These are phyloP conservation scores for Pocillopora meandrina DNA, from an alignment of 92 coral and sea anemone species.

Conservation along the genomic window DNA sequence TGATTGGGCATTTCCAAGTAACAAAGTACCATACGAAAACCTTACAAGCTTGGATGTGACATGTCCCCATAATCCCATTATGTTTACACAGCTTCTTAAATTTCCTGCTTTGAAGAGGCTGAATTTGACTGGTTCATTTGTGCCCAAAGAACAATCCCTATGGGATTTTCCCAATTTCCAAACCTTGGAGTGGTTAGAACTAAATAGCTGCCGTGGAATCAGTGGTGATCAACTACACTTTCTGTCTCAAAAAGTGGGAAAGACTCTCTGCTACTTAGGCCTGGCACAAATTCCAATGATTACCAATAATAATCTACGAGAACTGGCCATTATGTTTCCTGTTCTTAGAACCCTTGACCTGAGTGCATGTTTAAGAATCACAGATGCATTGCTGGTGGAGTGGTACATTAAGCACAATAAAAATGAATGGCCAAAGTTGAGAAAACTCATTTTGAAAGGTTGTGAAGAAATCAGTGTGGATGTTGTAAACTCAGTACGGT, in stretches of 20 bases:
- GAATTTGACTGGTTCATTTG: not conserved
- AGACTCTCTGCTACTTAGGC: constrained; percentile 12
- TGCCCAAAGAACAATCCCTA: not conserved
- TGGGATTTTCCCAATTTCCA: not conserved
- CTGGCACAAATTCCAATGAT: not conserved
- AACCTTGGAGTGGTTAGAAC: constrained; percentile 25
- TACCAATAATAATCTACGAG: not conserved
- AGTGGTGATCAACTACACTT: not conserved
- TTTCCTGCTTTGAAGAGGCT: constrained; percentile 20
- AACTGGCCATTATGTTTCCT: constrained; percentile 17
- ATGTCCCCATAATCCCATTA: not conserved
- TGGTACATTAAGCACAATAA: constrained; percentile 14
- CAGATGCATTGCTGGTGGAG: constrained; percentile 30
- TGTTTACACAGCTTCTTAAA: not conserved
- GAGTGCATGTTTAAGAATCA: not conserved
- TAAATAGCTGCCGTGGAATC: not conserved
- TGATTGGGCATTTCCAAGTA: not conserved
- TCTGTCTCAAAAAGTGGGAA: not conserved
- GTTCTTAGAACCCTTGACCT: constrained; percentile 25
- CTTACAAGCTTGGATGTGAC: constrained; percentile 13
- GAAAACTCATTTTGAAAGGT: not conserved
- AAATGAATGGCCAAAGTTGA: constrained; percentile 19
- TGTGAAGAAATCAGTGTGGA: not conserved
- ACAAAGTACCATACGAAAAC: not conserved
- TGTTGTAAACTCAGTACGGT: constrained; percentile 1